Conservation (phyloP, 2,797 vertebrate genomes). For the Caiman crocodilus region DNA sequence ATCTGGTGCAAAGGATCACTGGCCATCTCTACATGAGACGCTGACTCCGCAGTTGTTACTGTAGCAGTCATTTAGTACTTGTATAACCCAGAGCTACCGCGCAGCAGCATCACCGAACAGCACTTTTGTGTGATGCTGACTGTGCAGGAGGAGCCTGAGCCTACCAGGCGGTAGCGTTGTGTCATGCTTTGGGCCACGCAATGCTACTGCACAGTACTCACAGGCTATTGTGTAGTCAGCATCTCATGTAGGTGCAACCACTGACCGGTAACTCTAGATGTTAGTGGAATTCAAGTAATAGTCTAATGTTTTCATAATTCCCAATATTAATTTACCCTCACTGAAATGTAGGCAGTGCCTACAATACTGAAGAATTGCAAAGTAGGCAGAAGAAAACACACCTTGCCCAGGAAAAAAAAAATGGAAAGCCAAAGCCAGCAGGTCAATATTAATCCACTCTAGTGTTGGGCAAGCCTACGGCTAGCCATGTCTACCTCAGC, state of each 20-base stretch:
- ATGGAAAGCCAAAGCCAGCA: neutral
- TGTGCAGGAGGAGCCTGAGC: too few relatives aligned
- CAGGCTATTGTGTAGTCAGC: too few relatives aligned
- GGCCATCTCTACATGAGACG: neutral
- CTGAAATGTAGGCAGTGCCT: neutral
- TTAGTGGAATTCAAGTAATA: neutral
- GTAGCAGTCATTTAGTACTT: too few relatives aligned
- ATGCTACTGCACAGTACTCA: too few relatives aligned
- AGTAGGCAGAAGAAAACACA: neutral
- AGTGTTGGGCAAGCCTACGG: neutral
- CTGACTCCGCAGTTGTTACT: too few relatives aligned
- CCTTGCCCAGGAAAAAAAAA: neutral
- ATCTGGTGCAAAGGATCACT: neutral
- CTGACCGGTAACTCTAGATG: neutral
- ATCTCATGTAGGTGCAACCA: too few relatives aligned
- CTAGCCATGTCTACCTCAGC: neutral
- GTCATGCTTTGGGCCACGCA: too few relatives aligned
- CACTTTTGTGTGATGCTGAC: too few relatives aligned
- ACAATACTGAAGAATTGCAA: neutral
- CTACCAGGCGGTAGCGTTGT: too few relatives aligned
- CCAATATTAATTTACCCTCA: neutral
- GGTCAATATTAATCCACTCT: neutral
- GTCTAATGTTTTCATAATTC: neutral
- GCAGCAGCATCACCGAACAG: too few relatives aligned
- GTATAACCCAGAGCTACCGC: too few relatives aligned